Evolutionary conservation across 2,888 invertebrate species (phyloP), one percentile per base, ranked within the genome.

Genomic region (Eupithecia tripunctaria): DNA sequence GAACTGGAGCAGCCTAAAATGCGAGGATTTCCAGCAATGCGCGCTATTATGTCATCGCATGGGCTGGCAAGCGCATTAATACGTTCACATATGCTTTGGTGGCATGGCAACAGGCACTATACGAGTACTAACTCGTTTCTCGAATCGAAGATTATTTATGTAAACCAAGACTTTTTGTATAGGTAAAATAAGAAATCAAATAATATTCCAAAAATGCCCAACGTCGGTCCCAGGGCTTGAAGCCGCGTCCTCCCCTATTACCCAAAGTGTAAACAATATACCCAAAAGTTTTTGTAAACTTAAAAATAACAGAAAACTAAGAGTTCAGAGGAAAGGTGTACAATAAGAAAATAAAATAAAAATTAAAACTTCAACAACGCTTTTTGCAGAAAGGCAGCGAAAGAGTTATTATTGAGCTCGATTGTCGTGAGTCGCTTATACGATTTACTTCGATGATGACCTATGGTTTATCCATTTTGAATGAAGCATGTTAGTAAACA

Each of bases 31-130:
- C 29, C 32, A n/a, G 36, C 62, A 63, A 63, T 29, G 32, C n/a
- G 25, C 32, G 36, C 62, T 63, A 63, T 63, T 63, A 63, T 63
- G 62, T 63, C 32, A 32, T 63, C 32, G 62, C 21, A n/a, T 36
- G 62, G 62, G n/a, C 62, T 63, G 32, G 62, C 62, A 32, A 63
- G 62, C 62, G 21, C n/a, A 10, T 62, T 62, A 56, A 36, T 36
- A 36, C n/a, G 12, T 36, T 63, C n/a, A n/a, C 62, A 63, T 63
- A 36, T 63, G 62, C 29, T 63, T 32, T 36, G 56, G 5, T 14
- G 56, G 1, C 10, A 21, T 12, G 43, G 43, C n/a, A n/a, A 18
- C 43, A 43, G 6, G 18, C 12, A 6, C 18, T 43, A 18, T n/a
- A n/a, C n/a, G n/a, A n/a, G n/a, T n/a, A 43, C 7, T 12, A 6